Conservation (phyloP, 1,140 invertebrate species). For the Himalopsyche phryganea region DNA sequence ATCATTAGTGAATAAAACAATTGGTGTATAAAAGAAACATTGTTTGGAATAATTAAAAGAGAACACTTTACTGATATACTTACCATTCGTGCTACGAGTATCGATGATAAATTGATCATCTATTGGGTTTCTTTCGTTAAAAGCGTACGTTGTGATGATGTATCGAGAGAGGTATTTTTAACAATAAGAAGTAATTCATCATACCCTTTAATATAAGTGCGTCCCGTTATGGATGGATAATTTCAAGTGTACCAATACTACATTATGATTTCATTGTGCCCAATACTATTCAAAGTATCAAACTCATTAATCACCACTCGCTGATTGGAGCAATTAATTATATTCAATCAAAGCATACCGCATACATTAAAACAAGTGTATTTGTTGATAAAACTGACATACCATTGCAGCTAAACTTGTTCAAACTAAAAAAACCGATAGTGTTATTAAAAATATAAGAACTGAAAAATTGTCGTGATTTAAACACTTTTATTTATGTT, state of each 20-base stretch:
- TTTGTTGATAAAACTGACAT: neutral
- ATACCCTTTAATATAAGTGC: neutral
- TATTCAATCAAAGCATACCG: constrained; percentile 10
- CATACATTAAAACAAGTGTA: neutral
- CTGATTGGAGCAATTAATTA: constrained; percentile 17
- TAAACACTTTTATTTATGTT: neutral
- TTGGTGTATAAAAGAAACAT: too few species aligned
- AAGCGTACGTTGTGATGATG: neutral
- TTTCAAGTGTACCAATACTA: constrained; percentile 8
- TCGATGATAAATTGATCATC: too few species aligned
- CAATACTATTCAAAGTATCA: constrained; percentile 8
- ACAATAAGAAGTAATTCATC: constrained; percentile 12
- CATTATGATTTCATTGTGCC: constrained; percentile 4
- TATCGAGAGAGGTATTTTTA: neutral
- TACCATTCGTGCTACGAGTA: too few species aligned
- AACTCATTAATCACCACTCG: constrained; percentile 12
- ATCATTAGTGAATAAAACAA: too few species aligned
- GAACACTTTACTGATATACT: too few species aligned
- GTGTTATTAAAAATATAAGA: too few species aligned
- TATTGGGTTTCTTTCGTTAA: too few species aligned
- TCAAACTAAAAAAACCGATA: neutral
- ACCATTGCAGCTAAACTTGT: neutral
- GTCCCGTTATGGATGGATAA: constrained; percentile 16
- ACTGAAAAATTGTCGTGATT: too few species aligned
- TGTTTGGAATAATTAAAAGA: too few species aligned